Evolutionary conservation across 2,888 invertebrate genomes (phyloP), one percentile per base, ranked within the genome.

Genomic region (Rhorus exstirpatorius): DNA sequence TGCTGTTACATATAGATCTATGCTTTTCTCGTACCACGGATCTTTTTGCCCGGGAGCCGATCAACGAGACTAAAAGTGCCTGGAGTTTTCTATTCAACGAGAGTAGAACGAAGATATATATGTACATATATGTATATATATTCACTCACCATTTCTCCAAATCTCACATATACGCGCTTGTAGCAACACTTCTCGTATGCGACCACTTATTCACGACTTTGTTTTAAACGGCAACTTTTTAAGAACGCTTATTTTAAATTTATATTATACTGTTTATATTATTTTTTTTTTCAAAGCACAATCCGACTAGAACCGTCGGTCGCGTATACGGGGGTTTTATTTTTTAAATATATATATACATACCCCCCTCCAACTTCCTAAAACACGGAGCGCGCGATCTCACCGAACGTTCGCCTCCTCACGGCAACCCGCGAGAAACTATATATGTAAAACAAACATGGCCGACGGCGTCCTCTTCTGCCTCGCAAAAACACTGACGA

Each of bases 381-480:
- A 12, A 68, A 60, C 61, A 38, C 68, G 53, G 31, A 84, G 86
- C 87, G 86, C 88, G 85, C 88, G 85, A 77, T 88, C 88, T 88
- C 71, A 41, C 88, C 89, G 88, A 85, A 49, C 68, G 21, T 46
- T 41, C 67, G 8, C 53, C 41, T 7, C 49, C 46, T 35, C 46
- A 8, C 38, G 26, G 41, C 26, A n/a, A 35, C 24, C 41, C 61
- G 26, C 71, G 55, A 84, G 86, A 88, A 91, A 91, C 90, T 38
- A 46, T 67, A n/a, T n/a, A n/a, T n/a, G 67, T 90, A 90, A 88
- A 92, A 92, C 92, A 92, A 92, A 91, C 87, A 92, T 92, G 92
- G 92, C 92, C 87, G 86, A 86, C 87, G 68, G 90, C 91, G 90
- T 90, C 91, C 86, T 87, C 84, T 81, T 46, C 60, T 44, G 17